Base-by-base conservation (phyloP, 2,888 invertebrate species). In the Sinhomidia bicolor region DNA sequence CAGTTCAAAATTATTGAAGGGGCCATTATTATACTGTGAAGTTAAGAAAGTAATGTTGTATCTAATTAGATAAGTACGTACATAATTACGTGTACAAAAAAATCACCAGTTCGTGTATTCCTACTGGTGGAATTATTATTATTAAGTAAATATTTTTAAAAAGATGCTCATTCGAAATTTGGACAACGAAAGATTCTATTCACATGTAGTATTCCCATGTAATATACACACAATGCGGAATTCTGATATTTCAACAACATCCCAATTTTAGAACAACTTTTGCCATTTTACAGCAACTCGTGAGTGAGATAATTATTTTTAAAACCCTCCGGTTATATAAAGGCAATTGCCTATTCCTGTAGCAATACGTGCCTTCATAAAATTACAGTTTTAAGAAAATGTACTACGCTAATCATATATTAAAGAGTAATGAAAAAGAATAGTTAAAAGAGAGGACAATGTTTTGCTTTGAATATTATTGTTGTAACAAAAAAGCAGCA, bases 141-240 rank as follows among this genome's bases (percentile, higher is more conserved):
- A n/a, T 4, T 36, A 29, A 12, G 62, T 62, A 65, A 2, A 71
- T 87, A 87, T 81, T 74, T 47, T 87, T 51, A 36, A 9, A 60
- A 71, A 26, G 71, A 74, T 68, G 86, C 86, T 87, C 87, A 87
- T 87, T 62, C 41, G 36, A 82, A 81, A 74, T 87, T 51, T 14
- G 3, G 12, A 87, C 87, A 81, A 87, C 87, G 87, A 87, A 80
- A 68, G 57, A 80, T 60, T 80, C 79, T 78, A 32, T 60, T 60
- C 17, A 84, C 36, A 57, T 20, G 0, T 36, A 17, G 78, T 60
- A 62, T 85, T 44, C 36, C 26, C 47, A 17, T 74, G 17, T 32
- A 65, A 60, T 23, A n/a, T 65, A 44, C 44, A 17, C 12, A 71
- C 10, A 6, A 68, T n/a, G 36, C 23, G 20, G n/a, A 68, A 9